Conservation (phyloP, 2,797 vertebrate genomes). For the Poecilia wingei region DNA sequence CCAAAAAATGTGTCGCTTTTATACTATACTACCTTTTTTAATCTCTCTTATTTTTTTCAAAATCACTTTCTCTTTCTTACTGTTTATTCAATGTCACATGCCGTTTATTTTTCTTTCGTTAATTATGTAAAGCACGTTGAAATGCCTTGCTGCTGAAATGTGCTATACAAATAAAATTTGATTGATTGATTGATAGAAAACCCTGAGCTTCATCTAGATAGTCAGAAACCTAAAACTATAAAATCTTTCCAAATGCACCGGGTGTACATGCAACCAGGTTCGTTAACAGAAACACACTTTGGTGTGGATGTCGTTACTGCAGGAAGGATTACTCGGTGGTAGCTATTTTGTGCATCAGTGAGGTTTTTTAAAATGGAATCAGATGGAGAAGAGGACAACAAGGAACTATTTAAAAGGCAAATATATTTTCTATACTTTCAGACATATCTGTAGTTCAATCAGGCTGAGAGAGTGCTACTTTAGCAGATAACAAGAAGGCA, state of each 20-base stretch:
- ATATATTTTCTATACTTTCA: neutral
- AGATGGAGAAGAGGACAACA: neutral
- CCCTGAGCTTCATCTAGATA: neutral
- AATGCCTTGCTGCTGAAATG: too few species aligned
- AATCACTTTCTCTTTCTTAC: too few species aligned
- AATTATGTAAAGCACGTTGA: too few species aligned
- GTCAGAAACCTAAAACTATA: neutral
- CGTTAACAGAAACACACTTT: neutral
- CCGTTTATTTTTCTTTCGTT: too few species aligned
- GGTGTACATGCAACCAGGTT: neutral
- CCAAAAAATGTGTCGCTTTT: neutral
- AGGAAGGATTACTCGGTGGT: neutral
- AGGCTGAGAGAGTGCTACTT: neutral
- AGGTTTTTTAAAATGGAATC: neutral
- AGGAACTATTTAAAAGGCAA: neutral
- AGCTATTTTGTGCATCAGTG: neutral
- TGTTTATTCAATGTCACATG: too few species aligned
- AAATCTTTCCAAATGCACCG: neutral
- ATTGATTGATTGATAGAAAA: neutral
- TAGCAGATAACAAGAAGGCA: constrained; percentile 6
- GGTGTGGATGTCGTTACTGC: neutral
- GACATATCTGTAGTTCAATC: constrained; percentile 1
- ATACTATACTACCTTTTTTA: too few species aligned
- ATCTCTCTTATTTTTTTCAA: too few species aligned
- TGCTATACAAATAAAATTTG: too few species aligned